Conservation (phyloP, 2,888 invertebrate genomes). For the Tigriopus californicus region DNA sequence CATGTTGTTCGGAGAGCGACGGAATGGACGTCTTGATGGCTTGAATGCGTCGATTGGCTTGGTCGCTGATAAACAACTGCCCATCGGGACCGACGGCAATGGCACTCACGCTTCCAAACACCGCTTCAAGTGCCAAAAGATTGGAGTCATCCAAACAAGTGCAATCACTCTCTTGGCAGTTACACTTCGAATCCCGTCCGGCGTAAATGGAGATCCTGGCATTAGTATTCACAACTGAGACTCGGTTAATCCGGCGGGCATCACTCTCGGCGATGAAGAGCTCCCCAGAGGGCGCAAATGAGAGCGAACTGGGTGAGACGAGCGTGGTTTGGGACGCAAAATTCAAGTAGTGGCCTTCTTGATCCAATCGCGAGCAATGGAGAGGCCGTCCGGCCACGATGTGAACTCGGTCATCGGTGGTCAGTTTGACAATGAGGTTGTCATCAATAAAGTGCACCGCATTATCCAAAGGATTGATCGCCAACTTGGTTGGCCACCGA, state of each 20-base stretch:
- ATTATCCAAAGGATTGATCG: constrained; percentile 84
- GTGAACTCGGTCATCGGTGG: constrained; percentile 57
- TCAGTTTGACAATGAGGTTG: constrained; percentile 79
- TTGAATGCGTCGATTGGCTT: constrained; percentile 36
- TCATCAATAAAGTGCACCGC: constrained; percentile 88
- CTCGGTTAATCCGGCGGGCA: constrained; percentile 77
- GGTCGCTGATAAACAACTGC: constrained; percentile 83
- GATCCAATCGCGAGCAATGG: constrained; percentile 42
- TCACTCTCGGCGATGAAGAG: constrained; percentile 89
- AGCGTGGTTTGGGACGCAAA: constrained; percentile 75
- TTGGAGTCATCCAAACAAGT: constrained; percentile 83
- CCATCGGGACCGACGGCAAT: constrained; percentile 84
- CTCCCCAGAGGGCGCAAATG: constrained; percentile 77
- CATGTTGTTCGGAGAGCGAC: constrained; percentile 34
- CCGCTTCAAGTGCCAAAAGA: constrained; percentile 73
- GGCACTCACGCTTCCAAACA: constrained; percentile 82
- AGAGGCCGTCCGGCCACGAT: constrained; percentile 81
- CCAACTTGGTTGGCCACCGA: constrained; percentile 86
- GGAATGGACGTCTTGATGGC: constrained; percentile 40
- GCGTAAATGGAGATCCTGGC: constrained; percentile 83
- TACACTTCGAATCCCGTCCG: constrained; percentile 81
- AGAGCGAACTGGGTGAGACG: constrained; percentile 78
- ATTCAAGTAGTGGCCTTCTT: constrained; percentile 46
- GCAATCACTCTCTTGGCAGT: constrained; percentile 73
- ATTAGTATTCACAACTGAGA: constrained; percentile 75